Base-by-base conservation (phyloP, 2,888 invertebrate species). In the Lithosia quadra region DNA sequence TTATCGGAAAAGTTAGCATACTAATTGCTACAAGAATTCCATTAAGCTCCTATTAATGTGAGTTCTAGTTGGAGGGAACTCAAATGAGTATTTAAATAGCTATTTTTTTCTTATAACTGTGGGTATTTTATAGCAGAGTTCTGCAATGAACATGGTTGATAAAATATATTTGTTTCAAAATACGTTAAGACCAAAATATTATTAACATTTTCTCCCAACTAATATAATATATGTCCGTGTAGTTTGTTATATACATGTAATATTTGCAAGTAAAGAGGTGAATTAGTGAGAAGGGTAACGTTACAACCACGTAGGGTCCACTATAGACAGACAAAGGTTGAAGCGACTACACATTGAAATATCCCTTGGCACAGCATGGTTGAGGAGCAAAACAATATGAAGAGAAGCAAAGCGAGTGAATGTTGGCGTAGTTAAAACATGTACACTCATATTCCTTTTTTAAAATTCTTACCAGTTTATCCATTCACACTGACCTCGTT, bases 371-470 rank as follows among this genome's bases (percentile, higher is more conserved):
- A 75, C 75, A 78, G 71, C 72, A 75, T 76, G 72, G 74, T 76
- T 76, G 75, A 66, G 75, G 72, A 81, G 79, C 84, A 84, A 84
- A 74, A 83, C 82, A 85, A 85, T 80, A 85, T 83, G 85, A 80
- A 82, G 82, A 81, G 75, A 90, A 89, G 90, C 90, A 78, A 90
- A 90, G 88, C 88, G 84, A 84, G 88, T 85, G 85, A 86, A 78
- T 73, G 79, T 80, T 79, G 84, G 84, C 86, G 83, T 77, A 83
- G 77, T 75, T 80, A 79, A 67, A 71, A 72, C 58, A 61, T 58
- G 21, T 28, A 53, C 5, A 53, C 11, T n/a, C 13, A 34, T 63
- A n/a, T 49, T 22, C 11, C 13, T 53, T 39, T 7, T 56, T 10
- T 21, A 34, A 5, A 24, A 2, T 43, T 60, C 15, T 59, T 11